phyloP scores from a whole-genome alignment of 2,797 vertebrate species.

The Neosalanx taihuensis region DNA sequence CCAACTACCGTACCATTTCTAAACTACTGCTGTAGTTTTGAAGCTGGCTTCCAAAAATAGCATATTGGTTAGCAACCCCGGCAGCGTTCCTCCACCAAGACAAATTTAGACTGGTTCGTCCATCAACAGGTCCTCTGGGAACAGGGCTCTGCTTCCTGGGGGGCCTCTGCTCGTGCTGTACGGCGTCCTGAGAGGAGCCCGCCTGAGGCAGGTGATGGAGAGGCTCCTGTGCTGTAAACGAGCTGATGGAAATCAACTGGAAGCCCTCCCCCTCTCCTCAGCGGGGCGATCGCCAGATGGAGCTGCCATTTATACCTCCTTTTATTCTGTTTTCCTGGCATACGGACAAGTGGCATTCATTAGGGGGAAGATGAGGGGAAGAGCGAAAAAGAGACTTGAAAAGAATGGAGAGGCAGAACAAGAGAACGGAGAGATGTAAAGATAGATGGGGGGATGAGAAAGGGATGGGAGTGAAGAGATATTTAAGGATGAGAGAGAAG shows the following conservation, averaged over 20 bases:
- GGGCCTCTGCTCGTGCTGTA: conserved; percentile 45
- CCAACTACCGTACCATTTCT: background rate
- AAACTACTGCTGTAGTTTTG: background rate
- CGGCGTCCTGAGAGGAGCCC: conserved; percentile 43
- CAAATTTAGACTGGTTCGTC: conserved; percentile 7
- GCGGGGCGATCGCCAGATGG: conserved; percentile 56
- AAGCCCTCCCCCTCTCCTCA: conserved; percentile 50
- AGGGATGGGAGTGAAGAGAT: background rate
- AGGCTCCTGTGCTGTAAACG: conserved; percentile 51
- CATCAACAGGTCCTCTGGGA: conserved; percentile 36
- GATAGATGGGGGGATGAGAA: background rate
- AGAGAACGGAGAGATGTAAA: conserved; percentile 8
- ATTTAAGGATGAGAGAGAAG: conserved; percentile 4
- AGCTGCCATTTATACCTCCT: conserved; percentile 55
- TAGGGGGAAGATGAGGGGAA: conserved; percentile 8
- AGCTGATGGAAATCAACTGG: conserved; percentile 61
- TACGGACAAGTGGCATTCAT: conserved; percentile 43
- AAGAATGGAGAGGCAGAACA: background rate
- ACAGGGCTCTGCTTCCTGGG: conserved; percentile 39
- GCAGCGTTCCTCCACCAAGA: background rate
- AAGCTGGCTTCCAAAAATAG: background rate
- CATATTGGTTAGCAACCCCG: background rate
- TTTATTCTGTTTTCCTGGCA: conserved; percentile 53
- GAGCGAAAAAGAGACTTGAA: background rate
- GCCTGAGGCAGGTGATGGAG: conserved; percentile 54